Base-by-base conservation (phyloP, 1,140 invertebrate species). In the Charaxes varanes region DNA sequence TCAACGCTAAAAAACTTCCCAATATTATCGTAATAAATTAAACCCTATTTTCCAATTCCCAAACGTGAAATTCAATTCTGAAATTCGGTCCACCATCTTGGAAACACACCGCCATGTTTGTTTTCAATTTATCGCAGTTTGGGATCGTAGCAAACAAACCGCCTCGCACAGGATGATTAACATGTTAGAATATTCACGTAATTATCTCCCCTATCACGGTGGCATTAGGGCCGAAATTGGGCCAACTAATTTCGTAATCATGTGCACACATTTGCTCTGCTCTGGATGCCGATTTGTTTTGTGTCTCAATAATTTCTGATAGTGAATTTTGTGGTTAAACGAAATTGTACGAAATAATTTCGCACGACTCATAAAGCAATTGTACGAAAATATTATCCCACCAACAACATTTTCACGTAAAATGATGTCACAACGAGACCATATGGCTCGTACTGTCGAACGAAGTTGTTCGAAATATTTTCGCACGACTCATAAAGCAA, bases 111-210 rank as follows among this genome's bases (percentile, higher is more conserved):
- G 4, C 6, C 4, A 19, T 46, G 43, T 46, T 40, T 46, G 35
- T 46, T 46, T 46, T 44, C 41, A 44, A 44, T 44, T 44, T 36
- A 36, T 44, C 41, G 33, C 27, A 44, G 41, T 44, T 43, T 34
- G 34, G 41, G 41, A 37, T 44, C 33, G 37, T 37, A 31, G 33
- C 41, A 44, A 44, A 44, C 41, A 44, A 26, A 23, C 13, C 24
- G 24, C 23, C 27, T 10, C 27, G 22, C 28, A 35, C 31, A 6
- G n/a, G 18, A 12, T 42, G 41, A 44, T 44, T 44, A 44, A 37
- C 33, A 44, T 44, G 41, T 44, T 10, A 15, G 5, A 15, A 28
- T 15, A 28, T 15, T 15, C 27, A 28, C 27, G 13, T 14, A 2
- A 15, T 15, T 10, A 15, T 28, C 27, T 3, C 12, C 27, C 27